Evolutionary conservation across 2,113 vertebrate species (phyloP).

Genomic region (Meles meles): DNA sequence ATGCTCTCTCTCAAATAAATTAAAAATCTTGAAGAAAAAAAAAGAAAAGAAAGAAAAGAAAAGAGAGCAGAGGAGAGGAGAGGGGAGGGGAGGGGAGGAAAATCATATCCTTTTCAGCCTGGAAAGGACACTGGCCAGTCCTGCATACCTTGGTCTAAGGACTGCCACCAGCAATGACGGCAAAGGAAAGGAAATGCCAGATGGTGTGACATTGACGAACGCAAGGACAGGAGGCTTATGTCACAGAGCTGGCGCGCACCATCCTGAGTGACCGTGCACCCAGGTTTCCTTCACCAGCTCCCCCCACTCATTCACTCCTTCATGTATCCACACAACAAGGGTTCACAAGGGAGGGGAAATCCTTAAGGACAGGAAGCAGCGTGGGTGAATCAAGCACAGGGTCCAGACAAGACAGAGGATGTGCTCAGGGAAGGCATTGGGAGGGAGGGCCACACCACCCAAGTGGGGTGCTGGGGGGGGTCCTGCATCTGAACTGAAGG

Average conservation of each 20-base stretch:
- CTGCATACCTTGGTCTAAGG: fast-evolving
- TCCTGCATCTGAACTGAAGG: not conserved
- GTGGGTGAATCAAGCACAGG: fast-evolving
- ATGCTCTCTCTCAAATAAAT: not conserved
- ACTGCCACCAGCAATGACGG: fast-evolving
- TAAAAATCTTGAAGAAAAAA: too few species aligned
- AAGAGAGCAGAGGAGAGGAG: too few species aligned
- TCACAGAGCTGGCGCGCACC: fast-evolving
- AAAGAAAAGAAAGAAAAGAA: too few species aligned
- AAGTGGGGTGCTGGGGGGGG: too few species aligned
- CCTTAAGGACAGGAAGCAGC: not conserved
- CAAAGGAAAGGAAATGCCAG: not conserved
- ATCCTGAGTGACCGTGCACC: fast-evolving
- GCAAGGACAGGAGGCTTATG: fast-evolving
- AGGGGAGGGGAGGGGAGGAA: not conserved
- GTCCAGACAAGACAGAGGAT: not conserved
- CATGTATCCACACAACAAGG: not conserved
- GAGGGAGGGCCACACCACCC: fast-evolving
- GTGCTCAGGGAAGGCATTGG: fast-evolving
- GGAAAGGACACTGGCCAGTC: not conserved
- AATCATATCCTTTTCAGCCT: not conserved
- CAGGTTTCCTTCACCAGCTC: not conserved
- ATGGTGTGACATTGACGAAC: fast-evolving
- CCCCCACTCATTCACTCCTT: not conserved
- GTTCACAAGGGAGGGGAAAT: too few species aligned